Evolutionary conservation across 2,113 vertebrate genomes (phyloP), one percentile per base, ranked within the genome.

Genomic region (Numenius arquata): DNA sequence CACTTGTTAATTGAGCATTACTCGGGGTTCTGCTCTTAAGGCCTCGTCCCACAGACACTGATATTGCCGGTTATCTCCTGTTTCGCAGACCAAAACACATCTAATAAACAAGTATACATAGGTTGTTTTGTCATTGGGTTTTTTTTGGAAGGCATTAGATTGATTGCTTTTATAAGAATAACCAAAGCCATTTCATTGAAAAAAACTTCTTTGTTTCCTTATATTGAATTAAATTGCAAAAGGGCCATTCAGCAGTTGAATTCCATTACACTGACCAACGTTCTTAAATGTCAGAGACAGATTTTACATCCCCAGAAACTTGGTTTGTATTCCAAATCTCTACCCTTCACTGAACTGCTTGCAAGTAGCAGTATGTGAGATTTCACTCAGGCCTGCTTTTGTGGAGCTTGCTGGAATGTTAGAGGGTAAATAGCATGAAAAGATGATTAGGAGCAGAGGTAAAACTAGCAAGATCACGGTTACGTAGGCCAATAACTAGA

Each of bases 291-390:
- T 43, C 53, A 53, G 17, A 19, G 20, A 26, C 1, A 1, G 11
- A 52, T 52, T 27, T 52, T 52, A 52, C 50, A 52, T 52, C 50
- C 50, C 50, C 50, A 27, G 50, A 80, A 89, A 40, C 18, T 36
- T 65, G 5, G 14, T 80, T 61, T 71, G 32, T 74, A 8, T 91
- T 94, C 38, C 50, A 77, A 2, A 45, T 29, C 19, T 76, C 16
- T 26, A 38, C 12, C 9, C 27, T 73, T 70, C 6, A 3, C 18
- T 65, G 47, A 67, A 52, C 15, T 87, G 47, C 58, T 84, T 0
- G 0, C 27, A 67, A 8, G 19, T 1, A 11, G 48, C 48, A 27
- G 27, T 27, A 8, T 2, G 1, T 3, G 58, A 41, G 12, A 27
- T 65, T 93, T 79, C 11, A 6, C 63, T 73, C 21, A 16, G 75